Evolutionary conservation across 2,888 invertebrate genomes (phyloP).

Genomic region (Trisateles emortualis): DNA sequence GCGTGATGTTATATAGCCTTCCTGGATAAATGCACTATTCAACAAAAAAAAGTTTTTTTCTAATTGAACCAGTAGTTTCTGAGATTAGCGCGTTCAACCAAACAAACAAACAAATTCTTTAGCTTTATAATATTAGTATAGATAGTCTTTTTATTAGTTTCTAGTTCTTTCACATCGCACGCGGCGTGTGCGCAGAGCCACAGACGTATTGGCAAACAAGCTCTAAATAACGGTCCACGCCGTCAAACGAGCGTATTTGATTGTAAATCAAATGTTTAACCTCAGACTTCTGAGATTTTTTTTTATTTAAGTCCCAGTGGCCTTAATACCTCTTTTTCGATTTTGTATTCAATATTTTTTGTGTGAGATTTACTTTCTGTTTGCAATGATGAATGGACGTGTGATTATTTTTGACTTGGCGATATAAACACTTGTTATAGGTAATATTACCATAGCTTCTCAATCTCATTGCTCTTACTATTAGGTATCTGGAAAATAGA

Average conservation of each 20-base stretch:
- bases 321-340: constrained; percentile 13
- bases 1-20: no score
- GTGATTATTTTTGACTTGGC: not conserved
- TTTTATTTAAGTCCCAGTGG: constrained; percentile 24
- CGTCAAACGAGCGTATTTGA: constrained; percentile 23
- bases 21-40: no score
- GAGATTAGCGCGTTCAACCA: no score
- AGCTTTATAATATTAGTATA: no score
- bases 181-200: not conserved
- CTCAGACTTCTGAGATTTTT: constrained; percentile 13
- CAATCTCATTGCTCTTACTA: no score
- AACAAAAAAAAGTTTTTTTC: no score
- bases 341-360: constrained; percentile 9
- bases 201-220: constrained; percentile 16
- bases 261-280: constrained; percentile 36
- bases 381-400: constrained; percentile 2
- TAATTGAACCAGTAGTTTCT: no score
- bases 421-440: not conserved
- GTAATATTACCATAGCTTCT: no score
- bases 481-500: no score
- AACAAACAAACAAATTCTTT: no score
- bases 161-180: not conserved
- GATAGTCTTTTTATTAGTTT: no score
- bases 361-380: constrained; percentile 12
- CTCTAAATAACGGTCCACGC: constrained; percentile 30